phyloP scores from a whole-genome alignment of 2,797 vertebrate species.

The Chanos chanos region DNA sequence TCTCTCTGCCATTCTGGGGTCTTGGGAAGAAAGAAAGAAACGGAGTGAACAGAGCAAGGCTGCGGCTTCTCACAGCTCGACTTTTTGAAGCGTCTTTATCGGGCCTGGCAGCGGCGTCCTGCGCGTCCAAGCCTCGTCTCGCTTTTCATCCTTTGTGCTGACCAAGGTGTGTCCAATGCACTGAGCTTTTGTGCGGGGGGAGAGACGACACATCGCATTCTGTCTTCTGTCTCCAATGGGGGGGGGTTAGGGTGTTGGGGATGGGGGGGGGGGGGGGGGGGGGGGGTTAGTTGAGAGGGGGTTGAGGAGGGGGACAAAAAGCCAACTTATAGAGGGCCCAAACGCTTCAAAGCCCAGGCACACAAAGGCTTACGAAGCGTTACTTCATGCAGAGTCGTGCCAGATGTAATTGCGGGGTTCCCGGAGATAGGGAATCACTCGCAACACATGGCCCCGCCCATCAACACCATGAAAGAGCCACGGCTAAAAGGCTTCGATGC shows the following conservation, averaged over 20 bases:
- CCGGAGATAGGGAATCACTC: slow-evolving; percentile 70
- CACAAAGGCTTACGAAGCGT: slow-evolving; percentile 75
- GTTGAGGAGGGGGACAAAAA: slow-evolving; percentile 56
- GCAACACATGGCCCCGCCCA: slow-evolving; percentile 58
- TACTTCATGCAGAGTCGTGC: slow-evolving; percentile 77
- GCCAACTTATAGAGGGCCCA: slow-evolving; percentile 70
- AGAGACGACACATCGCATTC: slow-evolving; percentile 76
- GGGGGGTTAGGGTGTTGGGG: slow-evolving; percentile 35
- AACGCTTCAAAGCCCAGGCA: slow-evolving; percentile 68
- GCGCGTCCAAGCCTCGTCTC: slow-evolving; percentile 69
- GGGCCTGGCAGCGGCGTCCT: slow-evolving; percentile 69
- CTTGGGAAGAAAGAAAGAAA: slow-evolving; percentile 58
- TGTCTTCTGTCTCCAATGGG: slow-evolving; percentile 70
- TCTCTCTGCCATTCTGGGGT: slow-evolving; percentile 39
- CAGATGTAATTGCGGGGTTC: slow-evolving; percentile 79
- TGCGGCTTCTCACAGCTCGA: slow-evolving; percentile 61
- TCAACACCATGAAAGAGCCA: slow-evolving; percentile 60
- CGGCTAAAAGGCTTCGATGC: slow-evolving; percentile 55
- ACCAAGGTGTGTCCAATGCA: slow-evolving; percentile 82
- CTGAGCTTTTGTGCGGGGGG: slow-evolving; percentile 62
- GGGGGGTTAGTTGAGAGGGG: slow-evolving; percentile 5
- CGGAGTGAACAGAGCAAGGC: slow-evolving; percentile 59
- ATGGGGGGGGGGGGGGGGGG: slow-evolving; percentile 48
- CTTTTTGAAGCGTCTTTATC: slow-evolving; percentile 79
- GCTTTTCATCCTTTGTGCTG: slow-evolving; percentile 79